Evolutionary conservation across 2,113 vertebrate genomes (phyloP).

Genomic region (Patagioenas fasciata): DNA sequence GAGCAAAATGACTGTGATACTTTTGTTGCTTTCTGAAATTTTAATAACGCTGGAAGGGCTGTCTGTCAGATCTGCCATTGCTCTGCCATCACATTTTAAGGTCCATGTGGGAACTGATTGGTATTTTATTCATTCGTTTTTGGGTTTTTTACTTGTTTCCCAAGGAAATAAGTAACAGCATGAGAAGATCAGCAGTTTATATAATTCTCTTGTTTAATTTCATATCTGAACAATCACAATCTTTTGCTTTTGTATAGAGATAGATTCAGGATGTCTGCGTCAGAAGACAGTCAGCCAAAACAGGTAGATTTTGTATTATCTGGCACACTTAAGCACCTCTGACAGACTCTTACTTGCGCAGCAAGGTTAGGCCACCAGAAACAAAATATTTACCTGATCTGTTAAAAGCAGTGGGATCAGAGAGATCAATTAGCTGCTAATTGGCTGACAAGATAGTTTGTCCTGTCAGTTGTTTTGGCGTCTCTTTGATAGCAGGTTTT

Average conservation of each 20-base stretch:
- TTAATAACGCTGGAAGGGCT: background rate
- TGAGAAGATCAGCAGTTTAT: background rate
- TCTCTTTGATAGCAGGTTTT: background rate
- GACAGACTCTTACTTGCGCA: background rate
- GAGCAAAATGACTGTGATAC: background rate
- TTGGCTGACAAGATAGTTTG: background rate
- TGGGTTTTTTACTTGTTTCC: background rate
- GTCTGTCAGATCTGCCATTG: background rate
- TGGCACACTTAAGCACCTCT: background rate
- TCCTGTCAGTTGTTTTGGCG: background rate
- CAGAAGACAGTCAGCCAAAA: background rate
- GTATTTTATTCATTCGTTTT: background rate
- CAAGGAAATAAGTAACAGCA: background rate
- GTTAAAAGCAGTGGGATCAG: slow-evolving; percentile 23
- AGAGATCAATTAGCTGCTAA: slow-evolving; percentile 27
- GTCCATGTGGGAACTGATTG: background rate
- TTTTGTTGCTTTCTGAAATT: background rate
- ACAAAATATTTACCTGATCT: slow-evolving; percentile 5
- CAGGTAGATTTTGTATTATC: background rate
- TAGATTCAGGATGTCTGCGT: background rate
- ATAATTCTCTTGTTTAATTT: background rate
- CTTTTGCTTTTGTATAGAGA: background rate
- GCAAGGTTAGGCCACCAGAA: background rate
- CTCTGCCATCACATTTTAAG: background rate
- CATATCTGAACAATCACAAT: background rate